Evolutionary conservation across 2,113 vertebrate species (phyloP), one percentile per base, ranked within the genome.

Genomic region (Leuciscus idus): DNA sequence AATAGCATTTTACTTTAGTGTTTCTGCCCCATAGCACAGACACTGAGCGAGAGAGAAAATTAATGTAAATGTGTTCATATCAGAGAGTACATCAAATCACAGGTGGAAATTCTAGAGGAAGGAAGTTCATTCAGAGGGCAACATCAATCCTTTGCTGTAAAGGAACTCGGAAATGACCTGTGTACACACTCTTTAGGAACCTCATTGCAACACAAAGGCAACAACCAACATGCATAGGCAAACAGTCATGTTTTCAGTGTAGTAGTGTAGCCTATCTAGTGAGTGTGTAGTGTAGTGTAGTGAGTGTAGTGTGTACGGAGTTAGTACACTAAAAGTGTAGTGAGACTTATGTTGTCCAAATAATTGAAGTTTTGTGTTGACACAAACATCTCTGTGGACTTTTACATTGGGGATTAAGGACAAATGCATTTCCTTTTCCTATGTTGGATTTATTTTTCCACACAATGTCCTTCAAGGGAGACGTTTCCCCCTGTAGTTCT

Each of bases 111-210:
- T 70, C 12, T 74, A 46, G 39, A 73, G 70, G 21, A 43, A 12
- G 70, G 39, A 73, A 74, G 72, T 74, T 74, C 39, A 74, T 74
- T 48, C 39, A 74, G 39, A 74, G 23, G 72, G 23, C 39, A 74
- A 48, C 23, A 74, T 73, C 39, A 73, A 26, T 73, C 70, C 11
- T 46, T 4, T 73, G 39, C 72, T 74, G 11, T 74, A 46, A 46
- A 48, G 2, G 2, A 74, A 23, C 66, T 70, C 30, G 1, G 28
- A 30, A 8, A 19, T 17, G 33, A 39, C 33, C 39, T n/a, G 46
- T 12, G 19, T 43, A 73, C 36, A 13, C 39, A 43, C 4, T 43
- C 21, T 23, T 61, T n/a, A 11, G 8, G 43, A 43, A 43, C 17
- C 66, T 3, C 19, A 28, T 4, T 13, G 57, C 57, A 33, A 39